Evolutionary conservation across 2,888 invertebrate species (phyloP).

Genomic region (Rhyacophila evoluta): DNA sequence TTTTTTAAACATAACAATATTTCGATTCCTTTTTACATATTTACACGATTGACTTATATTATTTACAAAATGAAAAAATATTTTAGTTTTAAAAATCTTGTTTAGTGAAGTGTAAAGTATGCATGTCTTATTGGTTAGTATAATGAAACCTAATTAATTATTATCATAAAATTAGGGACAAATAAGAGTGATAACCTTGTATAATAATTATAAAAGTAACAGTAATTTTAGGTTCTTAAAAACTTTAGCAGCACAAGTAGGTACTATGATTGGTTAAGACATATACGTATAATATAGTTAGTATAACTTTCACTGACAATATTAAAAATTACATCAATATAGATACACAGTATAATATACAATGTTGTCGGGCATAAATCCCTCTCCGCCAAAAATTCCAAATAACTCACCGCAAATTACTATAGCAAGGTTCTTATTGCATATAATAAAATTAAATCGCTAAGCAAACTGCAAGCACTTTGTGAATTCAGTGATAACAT

Average conservation of each 20-base stretch:
- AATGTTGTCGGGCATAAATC: constrained; percentile 59
- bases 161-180: not conserved
- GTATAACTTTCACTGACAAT: constrained; percentile 13
- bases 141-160: constrained; percentile 16
- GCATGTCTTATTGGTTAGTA: not conserved
- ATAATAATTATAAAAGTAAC: not conserved
- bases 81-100: not conserved
- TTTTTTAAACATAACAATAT: not conserved
- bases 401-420: constrained; percentile 66
- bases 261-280: not conserved
- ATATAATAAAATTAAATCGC: constrained; percentile 54
- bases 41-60: not conserved
- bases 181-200: not conserved
- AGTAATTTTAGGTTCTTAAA: not conserved
- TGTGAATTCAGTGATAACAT: constrained; percentile 37
- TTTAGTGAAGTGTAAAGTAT: not conserved
- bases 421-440: constrained; percentile 54
- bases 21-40: constrained; percentile 26
- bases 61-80: constrained; percentile 12
- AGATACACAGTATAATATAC: constrained; percentile 47
- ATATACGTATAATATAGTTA: not conserved
- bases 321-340: constrained; percentile 40
- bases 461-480: constrained; percentile 55
- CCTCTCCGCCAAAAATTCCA: constrained; percentile 71
- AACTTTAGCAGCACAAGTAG: not conserved